Evolutionary conservation across 1,140 invertebrate genomes (phyloP), one percentile per base, ranked within the genome.

Genomic region (Ceratina japonica): DNA sequence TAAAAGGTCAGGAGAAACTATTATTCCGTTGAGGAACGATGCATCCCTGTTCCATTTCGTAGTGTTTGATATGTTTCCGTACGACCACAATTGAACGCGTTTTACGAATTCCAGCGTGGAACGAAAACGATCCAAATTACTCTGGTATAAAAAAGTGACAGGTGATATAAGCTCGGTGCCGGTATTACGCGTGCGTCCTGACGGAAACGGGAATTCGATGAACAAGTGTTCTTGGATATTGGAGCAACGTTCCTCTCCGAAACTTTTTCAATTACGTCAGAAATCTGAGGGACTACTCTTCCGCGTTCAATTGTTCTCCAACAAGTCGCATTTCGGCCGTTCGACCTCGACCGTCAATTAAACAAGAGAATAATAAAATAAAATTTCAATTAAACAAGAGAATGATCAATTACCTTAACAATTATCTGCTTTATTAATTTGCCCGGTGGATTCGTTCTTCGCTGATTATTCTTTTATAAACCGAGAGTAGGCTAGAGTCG

Each of bases 181-280:
- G 75, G 31, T 31, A 27, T 72, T 63, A 72, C 75, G 75, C 59
- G 49, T 78, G 68, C 75, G 75, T 49, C 56, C n/a, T 13, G 12
- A 12, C 20, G 22, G 27, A 13, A n/a, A 31, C 37, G 37, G 37
- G 13, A 56, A 56, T 49, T 22, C 74, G 58, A 7, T 44, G 65
- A 49, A 70, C 66, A 62, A 75, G 27, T 24, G 49, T 27, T 44
- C 52, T 16, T 44, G 31, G 52, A 66, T 75, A 68, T 27, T 54
- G 20, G 20, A 58, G 52, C 37, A n/a, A 49, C 22, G 22, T 22
- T 61, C 37, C 16, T 76, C 18, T 16, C 13, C 54, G 74, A 69
- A 69, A 69, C 37, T 69, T 69, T 76, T 37, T 22, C 54, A 51
- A 61, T 76, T 69, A 51, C 74, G 37, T 61, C 74, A 51, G 3